phyloP scores from a whole-genome alignment of 1,140 invertebrate species.

The Zaprionus nigranus region DNA sequence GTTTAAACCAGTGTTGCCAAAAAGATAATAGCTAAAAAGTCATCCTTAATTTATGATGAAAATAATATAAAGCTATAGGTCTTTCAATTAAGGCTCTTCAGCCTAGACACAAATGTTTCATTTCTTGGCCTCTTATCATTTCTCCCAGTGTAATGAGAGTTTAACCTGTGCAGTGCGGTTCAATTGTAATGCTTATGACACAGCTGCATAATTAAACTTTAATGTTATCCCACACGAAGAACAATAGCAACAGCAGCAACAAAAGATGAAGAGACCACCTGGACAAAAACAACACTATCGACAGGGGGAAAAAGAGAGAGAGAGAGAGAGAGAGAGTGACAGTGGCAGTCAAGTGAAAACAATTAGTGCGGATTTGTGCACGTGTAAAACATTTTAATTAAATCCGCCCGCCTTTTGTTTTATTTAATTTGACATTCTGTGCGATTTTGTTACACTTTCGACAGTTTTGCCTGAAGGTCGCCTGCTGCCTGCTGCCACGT shows the following conservation, averaged over 20 bases:
- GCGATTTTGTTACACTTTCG: conserved; percentile 49
- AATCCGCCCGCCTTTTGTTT: conserved; percentile 45
- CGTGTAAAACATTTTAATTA: conserved; percentile 76
- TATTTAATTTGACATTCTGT: conserved; percentile 39
- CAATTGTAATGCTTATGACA: conserved; percentile 9
- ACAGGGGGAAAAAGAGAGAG: no score
- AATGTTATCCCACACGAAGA: conserved; percentile 31
- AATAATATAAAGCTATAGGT: no score
- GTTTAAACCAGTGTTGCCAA: no score
- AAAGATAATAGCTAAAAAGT: no score
- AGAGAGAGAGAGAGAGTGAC: background rate
- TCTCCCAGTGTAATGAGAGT: background rate
- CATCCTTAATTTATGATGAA: no score
- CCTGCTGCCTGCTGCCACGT: background rate
- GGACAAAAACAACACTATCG: background rate
- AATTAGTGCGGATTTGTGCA: conserved; percentile 57
- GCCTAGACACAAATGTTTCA: no score
- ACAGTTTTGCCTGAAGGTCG: conserved; percentile 13
- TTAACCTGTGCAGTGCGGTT: background rate
- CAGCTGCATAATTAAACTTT: conserved; percentile 50
- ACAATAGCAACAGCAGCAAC: conserved; percentile 19
- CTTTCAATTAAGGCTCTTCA: no score
- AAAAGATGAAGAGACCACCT: background rate
- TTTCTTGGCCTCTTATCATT: background rate
- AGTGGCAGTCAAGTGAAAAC: conserved; percentile 35